These are phyloP conservation scores for Asarcornis scutulata DNA, from an alignment of 2,113 vertebrate genomes.

Conservation along the genomic window DNA sequence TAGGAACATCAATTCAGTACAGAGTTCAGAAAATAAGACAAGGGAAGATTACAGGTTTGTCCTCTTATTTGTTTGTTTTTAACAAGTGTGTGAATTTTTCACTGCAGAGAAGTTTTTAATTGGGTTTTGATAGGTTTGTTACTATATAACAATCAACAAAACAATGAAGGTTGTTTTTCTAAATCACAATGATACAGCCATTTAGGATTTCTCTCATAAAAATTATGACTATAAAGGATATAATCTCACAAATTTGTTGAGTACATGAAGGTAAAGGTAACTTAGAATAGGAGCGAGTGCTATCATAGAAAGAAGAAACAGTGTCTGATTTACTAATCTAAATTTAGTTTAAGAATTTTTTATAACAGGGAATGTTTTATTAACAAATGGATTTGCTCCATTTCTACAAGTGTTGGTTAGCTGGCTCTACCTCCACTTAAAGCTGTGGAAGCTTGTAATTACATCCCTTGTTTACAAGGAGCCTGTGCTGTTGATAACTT, in stretches of 20 bases:
- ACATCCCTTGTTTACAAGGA: background rate
- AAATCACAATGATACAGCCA: background rate
- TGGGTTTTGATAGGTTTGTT: background rate
- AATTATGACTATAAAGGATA: background rate
- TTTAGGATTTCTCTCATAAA: background rate
- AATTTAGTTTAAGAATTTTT: background rate
- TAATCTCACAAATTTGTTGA: background rate
- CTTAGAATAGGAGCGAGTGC: background rate
- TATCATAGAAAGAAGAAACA: background rate
- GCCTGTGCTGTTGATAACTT: background rate
- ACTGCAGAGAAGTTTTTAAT: background rate
- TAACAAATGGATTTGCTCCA: background rate
- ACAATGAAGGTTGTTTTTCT: background rate
- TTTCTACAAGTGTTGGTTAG: background rate
- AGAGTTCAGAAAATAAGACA: slow-evolving; percentile 94
- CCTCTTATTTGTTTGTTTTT: background rate
- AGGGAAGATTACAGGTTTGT: slow-evolving; percentile 91
- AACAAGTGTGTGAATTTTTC: background rate
- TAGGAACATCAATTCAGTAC: slow-evolving; percentile 89
- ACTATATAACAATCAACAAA: background rate
- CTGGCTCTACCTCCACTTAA: background rate
- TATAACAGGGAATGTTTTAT: background rate
- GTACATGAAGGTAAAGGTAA: background rate
- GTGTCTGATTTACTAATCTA: background rate
- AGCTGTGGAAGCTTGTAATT: background rate